Conservation (phyloP, 2,113 vertebrate species). For the Thalassoma bifasciatum region DNA sequence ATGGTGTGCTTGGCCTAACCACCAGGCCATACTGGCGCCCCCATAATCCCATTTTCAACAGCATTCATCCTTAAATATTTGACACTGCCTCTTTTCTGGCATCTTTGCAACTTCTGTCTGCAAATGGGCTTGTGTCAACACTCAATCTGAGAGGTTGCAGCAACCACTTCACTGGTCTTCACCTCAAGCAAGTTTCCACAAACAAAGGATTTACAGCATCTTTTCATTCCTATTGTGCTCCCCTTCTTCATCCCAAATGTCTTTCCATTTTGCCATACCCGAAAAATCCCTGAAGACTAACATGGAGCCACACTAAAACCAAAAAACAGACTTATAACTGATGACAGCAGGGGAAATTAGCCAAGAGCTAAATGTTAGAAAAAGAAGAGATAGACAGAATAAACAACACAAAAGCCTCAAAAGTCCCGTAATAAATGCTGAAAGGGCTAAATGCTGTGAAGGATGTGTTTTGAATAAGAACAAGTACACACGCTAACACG, state of each 20-base stretch:
- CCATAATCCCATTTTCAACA: no score
- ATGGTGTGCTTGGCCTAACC: no score
- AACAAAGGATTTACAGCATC: constrained; percentile 43
- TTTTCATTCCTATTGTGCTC: constrained; percentile 19
- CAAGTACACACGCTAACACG: background rate
- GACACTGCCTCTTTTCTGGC: no score
- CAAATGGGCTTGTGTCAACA: background rate
- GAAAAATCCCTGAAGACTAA: background rate
- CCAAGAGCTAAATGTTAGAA: background rate
- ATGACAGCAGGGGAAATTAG: background rate
- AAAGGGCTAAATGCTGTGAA: background rate
- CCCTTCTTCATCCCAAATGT: constrained; percentile 6
- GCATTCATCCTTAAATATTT: no score
- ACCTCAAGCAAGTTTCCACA: constrained; percentile 7
- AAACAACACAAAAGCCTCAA: constrained; percentile 25
- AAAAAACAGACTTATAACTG: constrained; percentile 10
- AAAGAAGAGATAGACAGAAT: background rate
- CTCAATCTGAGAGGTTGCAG: background rate
- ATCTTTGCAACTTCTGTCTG: no score
- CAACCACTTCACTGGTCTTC: background rate
- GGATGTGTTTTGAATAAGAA: constrained; percentile 39
- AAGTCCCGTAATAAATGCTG: constrained; percentile 6
- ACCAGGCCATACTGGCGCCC: no score
- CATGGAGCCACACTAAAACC: background rate
- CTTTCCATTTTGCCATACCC: background rate